Conservation (phyloP, 2,797 vertebrate species). For the Staurois parvus region DNA sequence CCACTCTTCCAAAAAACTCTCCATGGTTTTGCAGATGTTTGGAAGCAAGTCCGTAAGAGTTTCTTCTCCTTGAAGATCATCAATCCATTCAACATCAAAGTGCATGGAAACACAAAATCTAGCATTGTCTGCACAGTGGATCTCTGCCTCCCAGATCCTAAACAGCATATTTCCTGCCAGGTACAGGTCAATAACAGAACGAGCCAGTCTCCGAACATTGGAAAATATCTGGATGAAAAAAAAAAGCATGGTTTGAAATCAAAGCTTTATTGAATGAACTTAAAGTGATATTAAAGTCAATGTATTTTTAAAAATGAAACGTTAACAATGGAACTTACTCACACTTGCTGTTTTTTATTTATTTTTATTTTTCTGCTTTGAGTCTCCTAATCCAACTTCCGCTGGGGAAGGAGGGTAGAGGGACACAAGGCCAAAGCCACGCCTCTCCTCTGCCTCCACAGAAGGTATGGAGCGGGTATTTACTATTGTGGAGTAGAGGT, state of each 20-base stretch:
- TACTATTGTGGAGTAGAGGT: too few species aligned
- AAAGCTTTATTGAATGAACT: too few species aligned
- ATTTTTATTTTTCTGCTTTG: too few species aligned
- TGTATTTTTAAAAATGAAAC: too few species aligned
- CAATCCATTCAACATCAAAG: slow-evolving; percentile 75
- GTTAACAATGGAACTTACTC: too few species aligned
- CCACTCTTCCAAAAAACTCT: slow-evolving; percentile 85
- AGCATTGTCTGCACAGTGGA: slow-evolving; percentile 75
- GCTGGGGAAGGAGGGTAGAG: too few species aligned
- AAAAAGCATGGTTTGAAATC: background rate
- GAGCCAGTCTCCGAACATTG: slow-evolving; percentile 84
- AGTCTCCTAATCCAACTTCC: too few species aligned
- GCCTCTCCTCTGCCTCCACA: too few species aligned
- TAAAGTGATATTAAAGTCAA: too few species aligned
- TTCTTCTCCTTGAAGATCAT: slow-evolving; percentile 75
- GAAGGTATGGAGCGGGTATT: too few species aligned
- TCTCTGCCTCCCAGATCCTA: slow-evolving; percentile 81
- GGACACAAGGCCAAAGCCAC: too few species aligned
- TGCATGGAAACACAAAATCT: slow-evolving; percentile 77
- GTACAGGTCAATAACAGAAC: slow-evolving; percentile 87
- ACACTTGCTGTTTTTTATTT: too few species aligned
- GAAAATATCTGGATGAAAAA: slow-evolving; percentile 83
- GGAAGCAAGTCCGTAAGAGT: slow-evolving; percentile 78
- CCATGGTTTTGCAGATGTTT: slow-evolving; percentile 87
- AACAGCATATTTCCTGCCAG: slow-evolving; percentile 91